A percentile compares a stretch with the other conserved stretches of the same genome.
phyloP scores from a whole-genome alignment of 2,797 vertebrate species.

The Tauraco hartlaubi region DNA sequence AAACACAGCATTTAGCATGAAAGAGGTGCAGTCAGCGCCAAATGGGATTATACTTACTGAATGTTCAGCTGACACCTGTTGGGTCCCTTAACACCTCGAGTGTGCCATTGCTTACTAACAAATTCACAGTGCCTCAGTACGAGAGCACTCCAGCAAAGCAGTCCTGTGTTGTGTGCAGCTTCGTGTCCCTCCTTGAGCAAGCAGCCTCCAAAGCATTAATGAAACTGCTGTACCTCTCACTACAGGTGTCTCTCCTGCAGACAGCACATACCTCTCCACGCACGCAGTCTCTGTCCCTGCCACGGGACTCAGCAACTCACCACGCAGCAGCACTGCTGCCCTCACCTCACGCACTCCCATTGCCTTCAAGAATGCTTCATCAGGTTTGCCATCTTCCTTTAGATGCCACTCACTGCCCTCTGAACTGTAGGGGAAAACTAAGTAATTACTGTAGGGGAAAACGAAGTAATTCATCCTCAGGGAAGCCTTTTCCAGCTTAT shows the following conservation, averaged over 20 bases:
- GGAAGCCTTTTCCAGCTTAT: neutral
- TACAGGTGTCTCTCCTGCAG: neutral
- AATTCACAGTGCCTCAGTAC: neutral
- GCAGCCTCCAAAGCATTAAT: rapidly evolving
- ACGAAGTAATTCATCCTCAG: neutral
- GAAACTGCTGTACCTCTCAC: constrained; percentile 1
- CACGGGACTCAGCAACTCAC: neutral
- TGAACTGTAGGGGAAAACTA: neutral
- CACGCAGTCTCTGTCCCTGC: neutral
- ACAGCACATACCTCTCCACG: neutral
- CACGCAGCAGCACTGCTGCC: constrained; percentile 31
- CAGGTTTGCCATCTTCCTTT: constrained; percentile 59
- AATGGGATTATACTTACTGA: neutral
- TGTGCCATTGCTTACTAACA: neutral
- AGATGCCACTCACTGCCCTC: neutral
- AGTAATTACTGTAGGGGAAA: neutral
- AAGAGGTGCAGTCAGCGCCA: neutral
- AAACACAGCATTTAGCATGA: neutral
- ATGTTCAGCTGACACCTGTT: neutral
- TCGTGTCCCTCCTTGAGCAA: neutral
- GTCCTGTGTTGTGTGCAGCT: neutral
- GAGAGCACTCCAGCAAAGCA: rapidly evolving
- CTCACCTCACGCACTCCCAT: neutral
- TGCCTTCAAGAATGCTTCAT: neutral
- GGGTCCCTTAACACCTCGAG: neutral